phyloP scores from a whole-genome alignment of 2,113 vertebrate genomes.

The Ancistrus triradiatus region DNA sequence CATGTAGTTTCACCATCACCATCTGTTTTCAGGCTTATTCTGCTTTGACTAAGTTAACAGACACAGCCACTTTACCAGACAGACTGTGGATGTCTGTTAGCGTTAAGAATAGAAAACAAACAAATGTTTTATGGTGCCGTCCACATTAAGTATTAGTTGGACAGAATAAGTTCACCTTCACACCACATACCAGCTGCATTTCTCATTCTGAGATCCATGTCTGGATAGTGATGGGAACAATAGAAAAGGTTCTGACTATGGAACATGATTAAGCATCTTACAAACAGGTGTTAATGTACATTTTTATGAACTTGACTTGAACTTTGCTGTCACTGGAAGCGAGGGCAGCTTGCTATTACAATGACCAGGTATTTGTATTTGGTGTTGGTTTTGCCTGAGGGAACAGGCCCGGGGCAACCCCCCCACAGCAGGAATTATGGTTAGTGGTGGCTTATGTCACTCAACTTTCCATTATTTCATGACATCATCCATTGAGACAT shows the following conservation, averaged over 20 bases:
- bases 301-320: constrained; percentile 53
- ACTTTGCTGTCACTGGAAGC: constrained; percentile 41
- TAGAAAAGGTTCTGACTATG: too few species aligned
- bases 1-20: constrained; percentile 22
- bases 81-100: background rate
- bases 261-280: too few species aligned
- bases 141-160: too few species aligned
- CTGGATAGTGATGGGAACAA: too few species aligned
- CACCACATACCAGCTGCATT: too few species aligned
- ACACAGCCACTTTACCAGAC: constrained; percentile 3
- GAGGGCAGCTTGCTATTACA: constrained; percentile 54
- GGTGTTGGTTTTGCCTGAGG: constrained; percentile 37
- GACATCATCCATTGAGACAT: constrained; percentile 57
- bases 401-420: constrained; percentile 19
- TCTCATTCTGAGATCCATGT: too few species aligned
- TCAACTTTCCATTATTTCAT: constrained; percentile 50
- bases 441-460: constrained; percentile 59
- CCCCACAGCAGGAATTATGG: constrained; percentile 48
- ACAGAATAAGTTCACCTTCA: too few species aligned
- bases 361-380: constrained; percentile 50
- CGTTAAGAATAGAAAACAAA: background rate
- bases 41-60: constrained; percentile 4
- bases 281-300: constrained; percentile 29
- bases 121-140: too few species aligned
- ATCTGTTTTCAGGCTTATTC: constrained; percentile 32